Base-by-base conservation (phyloP, 2,797 vertebrate genomes). In the Anabas testudineus region DNA sequence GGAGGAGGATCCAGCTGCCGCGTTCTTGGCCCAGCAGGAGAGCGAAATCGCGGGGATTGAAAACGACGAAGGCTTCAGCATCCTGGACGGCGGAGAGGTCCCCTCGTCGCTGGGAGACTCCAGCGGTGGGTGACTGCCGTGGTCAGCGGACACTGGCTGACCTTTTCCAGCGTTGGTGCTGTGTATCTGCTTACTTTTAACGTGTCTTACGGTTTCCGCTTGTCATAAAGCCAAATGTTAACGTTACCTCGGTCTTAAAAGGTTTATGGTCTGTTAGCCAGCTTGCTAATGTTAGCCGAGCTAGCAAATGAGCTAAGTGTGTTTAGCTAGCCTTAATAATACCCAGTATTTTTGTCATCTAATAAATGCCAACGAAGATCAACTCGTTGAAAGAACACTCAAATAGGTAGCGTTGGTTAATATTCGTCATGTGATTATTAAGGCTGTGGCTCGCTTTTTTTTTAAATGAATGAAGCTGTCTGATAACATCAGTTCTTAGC, bases 1-100 rank as follows among this genome's bases (percentile, higher is more conserved):
- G 0, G 97, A 99, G 0, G 97, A 97, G 62, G 91, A 98, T 78
- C 97, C 97, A 0, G 97, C 97, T 0, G 97, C 97, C 22, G 96
- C 96, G 0, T 98, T 98, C 78, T 77, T 98, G 88, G 96, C 96
- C 62, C 97, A 98, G 88, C 97, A 98, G 76, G 96, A 98, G 89
- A 96, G 94, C 77, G 97, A 98, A 89, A 97, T 98, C 72, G 97
- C 96, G 41, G 97, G 96, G 68, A 98, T 99, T 46, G 97, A 99
- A 88, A 97, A 96, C 83, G 97, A 97, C 80, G 96, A 97, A 76
- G 97, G 96, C 70, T 98, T 96, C 94, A 95, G 93, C 91, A 98
- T 99, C 93, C 93, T 99, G 83, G 97, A 99, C 93, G 85, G 94
- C 52, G 96, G 96, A 87, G 95, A 96, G 6, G 90, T 97, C 9